Evolutionary conservation across 2,797 vertebrate species (phyloP), one percentile per base, ranked within the genome.

Genomic region (Microctenopoma stevenorrisi): DNA sequence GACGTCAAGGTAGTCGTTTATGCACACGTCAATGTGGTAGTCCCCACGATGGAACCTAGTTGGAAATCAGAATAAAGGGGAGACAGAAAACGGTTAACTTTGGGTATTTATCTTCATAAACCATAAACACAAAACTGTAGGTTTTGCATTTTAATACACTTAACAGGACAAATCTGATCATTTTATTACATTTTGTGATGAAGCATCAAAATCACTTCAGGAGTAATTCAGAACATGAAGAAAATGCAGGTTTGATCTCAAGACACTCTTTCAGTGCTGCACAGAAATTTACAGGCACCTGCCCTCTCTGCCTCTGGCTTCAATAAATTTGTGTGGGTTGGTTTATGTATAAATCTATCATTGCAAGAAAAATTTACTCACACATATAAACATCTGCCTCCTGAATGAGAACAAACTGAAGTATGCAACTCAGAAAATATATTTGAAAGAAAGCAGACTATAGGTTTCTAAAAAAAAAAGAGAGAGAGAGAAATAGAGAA

Each of bases 1-100:
- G 57, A 99, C 97, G 71, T 99, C 97, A 91, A 98, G 93, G 92
- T 99, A 99, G 92, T 99, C 97, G 47, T 99, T 99, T 88, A 99
- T 98, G 82, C 97, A 98, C 75, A 99, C 97, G 4, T 98, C 97
- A 0, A 99, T 98, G 94, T 98, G 96, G 89, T 98, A 99, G 90
- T 98, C 97, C 0, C 96, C 96, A 67, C 94, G 92, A 50, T 96
- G 95, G 90, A 99, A 99, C 93, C 97, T 99, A 92, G 18, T 54
- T 9, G 18, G 43, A 44, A 28, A 60, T 25, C 1, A 64, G 1
- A 28, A 46, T 16, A 66, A 7, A 64, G 22, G 11, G 40, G 5
- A 59, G 25, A 18, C 0, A 3, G 30, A 13, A 68, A 59, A 55
- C 10, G 14, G 18, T 79, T 50, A 53, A 40, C 1, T 0, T 64